Evolutionary conservation across 2,113 vertebrate genomes (phyloP).

Genomic region (Strigops habroptila): DNA sequence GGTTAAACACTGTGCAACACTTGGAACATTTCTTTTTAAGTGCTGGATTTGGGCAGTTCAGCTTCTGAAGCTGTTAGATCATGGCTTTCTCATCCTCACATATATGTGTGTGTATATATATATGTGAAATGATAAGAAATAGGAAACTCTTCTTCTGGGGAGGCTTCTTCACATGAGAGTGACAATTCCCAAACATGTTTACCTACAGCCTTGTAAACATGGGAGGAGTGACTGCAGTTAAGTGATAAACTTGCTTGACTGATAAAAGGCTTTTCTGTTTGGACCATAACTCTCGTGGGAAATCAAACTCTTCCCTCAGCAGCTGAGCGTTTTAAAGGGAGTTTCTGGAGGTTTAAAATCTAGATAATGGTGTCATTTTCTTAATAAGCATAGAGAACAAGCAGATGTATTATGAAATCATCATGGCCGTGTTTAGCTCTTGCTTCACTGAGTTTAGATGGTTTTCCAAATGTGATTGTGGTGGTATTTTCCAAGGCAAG

Average conservation of each 20-base stretch:
- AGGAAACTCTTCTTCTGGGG: background rate
- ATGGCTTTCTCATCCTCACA: background rate
- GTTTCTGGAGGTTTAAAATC: background rate
- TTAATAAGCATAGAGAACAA: background rate
- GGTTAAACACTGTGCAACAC: background rate
- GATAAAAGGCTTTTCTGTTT: constrained; percentile 1
- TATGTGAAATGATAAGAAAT: background rate
- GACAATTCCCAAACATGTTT: background rate
- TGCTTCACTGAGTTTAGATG: background rate
- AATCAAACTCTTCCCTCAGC: background rate
- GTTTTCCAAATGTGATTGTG: background rate
- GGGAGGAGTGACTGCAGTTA: background rate
- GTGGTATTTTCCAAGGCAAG: background rate
- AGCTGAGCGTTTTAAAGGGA: background rate
- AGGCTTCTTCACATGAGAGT: background rate
- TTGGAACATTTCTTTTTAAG: background rate
- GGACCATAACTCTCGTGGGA: background rate
- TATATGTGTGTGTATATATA: background rate
- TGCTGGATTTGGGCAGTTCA: background rate
- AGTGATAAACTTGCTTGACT: background rate
- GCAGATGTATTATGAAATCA: background rate
- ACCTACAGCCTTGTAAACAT: background rate
- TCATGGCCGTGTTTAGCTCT: background rate
- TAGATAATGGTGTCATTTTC: background rate
- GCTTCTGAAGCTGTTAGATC: background rate